Conservation (phyloP, 2,113 vertebrate species). For the Coryphaenoides rupestris region DNA sequence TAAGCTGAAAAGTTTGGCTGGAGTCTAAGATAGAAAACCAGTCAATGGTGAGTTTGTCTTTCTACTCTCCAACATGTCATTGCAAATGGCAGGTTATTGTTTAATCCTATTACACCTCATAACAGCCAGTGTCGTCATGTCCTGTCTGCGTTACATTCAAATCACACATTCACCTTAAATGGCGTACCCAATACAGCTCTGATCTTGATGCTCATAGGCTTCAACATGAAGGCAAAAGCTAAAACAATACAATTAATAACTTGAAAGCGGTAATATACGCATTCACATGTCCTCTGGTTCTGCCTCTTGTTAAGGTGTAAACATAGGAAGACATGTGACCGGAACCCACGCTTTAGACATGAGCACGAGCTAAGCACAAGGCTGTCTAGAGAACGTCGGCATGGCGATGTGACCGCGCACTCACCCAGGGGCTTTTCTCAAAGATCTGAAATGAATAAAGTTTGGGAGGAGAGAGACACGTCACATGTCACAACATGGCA, state of each 20-base stretch:
- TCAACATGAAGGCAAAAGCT: neutral
- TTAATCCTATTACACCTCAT: too few relatives aligned
- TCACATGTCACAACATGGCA: neutral
- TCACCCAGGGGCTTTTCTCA: neutral
- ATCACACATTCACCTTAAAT: neutral
- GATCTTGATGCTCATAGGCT: neutral
- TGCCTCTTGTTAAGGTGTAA: neutral
- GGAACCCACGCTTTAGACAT: neutral
- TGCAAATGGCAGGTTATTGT: too few relatives aligned
- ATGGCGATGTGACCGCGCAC: neutral
- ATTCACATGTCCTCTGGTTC: neutral
- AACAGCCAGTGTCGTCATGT: too few relatives aligned
- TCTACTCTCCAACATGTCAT: too few relatives aligned
- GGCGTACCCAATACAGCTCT: neutral
- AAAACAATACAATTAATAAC: neutral
- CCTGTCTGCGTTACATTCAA: slow-evolving; percentile 1
- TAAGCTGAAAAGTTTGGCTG: too few relatives aligned
- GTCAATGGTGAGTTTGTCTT: too few relatives aligned
- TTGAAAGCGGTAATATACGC: neutral
- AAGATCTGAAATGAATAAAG: neutral
- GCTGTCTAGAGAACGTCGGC: neutral
- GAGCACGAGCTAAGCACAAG: neutral
- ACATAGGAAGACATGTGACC: neutral
- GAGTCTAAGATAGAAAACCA: too few relatives aligned
- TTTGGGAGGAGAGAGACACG: neutral